Conservation (phyloP, 2,888 invertebrate genomes). For the Limnephilus rhombicus region DNA sequence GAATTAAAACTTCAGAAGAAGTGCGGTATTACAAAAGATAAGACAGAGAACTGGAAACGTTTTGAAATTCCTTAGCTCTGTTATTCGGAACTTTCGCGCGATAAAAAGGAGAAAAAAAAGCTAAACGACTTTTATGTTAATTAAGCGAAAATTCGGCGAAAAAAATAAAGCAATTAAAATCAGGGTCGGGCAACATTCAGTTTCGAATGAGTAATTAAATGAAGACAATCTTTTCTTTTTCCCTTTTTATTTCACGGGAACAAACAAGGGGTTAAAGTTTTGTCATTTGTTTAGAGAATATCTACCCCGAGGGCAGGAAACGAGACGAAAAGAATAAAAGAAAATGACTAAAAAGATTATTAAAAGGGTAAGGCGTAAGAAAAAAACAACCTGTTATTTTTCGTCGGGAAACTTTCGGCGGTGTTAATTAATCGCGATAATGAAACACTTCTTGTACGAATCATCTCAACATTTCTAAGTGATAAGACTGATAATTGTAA, state of each 20-base stretch:
- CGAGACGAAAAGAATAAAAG: background rate
- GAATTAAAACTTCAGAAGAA: conserved; percentile 28
- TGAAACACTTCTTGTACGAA: background rate
- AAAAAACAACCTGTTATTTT: background rate
- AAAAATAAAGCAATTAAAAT: conserved; percentile 49
- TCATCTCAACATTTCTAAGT: background rate
- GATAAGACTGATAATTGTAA: too few relatives aligned
- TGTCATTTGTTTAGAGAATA: conserved; percentile 52
- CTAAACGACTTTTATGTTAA: conserved; percentile 39
- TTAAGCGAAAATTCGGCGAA: conserved; percentile 35
- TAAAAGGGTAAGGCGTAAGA: background rate
- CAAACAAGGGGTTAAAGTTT: conserved; percentile 59
- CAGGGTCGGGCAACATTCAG: conserved; percentile 31
- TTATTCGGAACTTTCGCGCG: background rate
- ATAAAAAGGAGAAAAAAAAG: conserved; percentile 23
- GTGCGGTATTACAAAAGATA: conserved; percentile 13
- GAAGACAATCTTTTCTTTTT: conserved; percentile 43
- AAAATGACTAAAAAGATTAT: background rate
- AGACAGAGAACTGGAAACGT: background rate
- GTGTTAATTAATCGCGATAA: background rate
- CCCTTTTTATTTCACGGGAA: conserved; percentile 6
- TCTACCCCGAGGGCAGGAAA: background rate
- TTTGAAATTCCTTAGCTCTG: conserved; percentile 13
- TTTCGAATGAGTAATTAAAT: conserved; percentile 60
- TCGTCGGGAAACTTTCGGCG: background rate